Evolutionary conservation across 2,113 vertebrate genomes (phyloP).

Genomic region (Ursus arctos): DNA sequence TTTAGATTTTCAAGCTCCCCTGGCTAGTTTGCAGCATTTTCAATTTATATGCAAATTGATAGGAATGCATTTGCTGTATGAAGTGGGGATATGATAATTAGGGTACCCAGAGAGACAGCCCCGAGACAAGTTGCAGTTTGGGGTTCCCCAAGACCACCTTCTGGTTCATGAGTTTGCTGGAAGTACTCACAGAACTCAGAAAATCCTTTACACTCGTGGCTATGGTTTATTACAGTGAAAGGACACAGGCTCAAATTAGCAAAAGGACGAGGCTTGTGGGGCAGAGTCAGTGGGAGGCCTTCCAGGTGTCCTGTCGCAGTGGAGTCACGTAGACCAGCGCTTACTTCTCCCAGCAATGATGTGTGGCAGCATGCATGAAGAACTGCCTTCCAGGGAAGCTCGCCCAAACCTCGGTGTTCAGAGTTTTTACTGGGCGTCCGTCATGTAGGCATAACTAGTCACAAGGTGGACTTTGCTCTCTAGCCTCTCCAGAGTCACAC

Average conservation of each 20-base stretch:
- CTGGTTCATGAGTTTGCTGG: background rate
- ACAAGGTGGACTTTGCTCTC: background rate
- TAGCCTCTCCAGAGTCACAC: background rate
- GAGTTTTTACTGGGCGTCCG: no score
- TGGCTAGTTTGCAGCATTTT: background rate
- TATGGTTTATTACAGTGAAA: accelerated
- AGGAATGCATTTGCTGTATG: background rate
- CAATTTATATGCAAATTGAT: background rate
- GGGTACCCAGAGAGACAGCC: background rate
- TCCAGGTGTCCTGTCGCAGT: background rate
- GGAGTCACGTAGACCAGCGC: accelerated
- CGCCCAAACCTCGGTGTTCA: background rate
- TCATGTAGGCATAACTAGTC: background rate
- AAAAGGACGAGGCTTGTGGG: accelerated
- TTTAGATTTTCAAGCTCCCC: background rate
- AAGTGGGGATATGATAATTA: background rate
- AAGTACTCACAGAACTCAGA: background rate
- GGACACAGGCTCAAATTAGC: background rate
- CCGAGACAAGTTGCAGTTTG: background rate
- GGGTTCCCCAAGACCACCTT: background rate
- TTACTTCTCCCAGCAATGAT: accelerated
- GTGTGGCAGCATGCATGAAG: accelerated
- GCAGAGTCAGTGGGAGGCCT: background rate
- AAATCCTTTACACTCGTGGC: background rate
- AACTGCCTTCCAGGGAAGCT: background rate